phyloP scores from a whole-genome alignment of 2,113 vertebrate species.

The Cryptomyrus ogoouensis region DNA sequence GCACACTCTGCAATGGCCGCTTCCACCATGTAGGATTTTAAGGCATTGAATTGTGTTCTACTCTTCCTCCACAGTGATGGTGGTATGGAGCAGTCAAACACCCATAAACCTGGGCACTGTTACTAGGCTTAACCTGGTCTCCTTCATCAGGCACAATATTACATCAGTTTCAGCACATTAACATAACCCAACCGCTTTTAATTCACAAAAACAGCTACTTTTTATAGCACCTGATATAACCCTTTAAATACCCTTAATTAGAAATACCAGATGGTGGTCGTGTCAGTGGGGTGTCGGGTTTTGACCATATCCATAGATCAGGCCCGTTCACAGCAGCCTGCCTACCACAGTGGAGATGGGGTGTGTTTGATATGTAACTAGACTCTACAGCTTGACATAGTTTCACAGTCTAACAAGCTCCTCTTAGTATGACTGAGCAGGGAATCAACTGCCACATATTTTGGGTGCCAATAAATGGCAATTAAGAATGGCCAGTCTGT shows the following conservation, averaged over 20 bases:
- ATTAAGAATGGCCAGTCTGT: not conserved
- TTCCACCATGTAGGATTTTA: not conserved
- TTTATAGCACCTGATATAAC: not conserved
- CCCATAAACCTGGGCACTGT: not conserved
- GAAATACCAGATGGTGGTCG: not conserved
- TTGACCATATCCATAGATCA: not conserved
- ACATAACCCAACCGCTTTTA: not conserved
- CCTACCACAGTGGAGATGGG: not conserved
- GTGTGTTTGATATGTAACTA: not conserved
- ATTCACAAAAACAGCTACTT: not conserved
- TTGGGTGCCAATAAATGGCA: not conserved
- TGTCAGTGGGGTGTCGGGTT: not conserved
- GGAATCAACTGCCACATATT: not conserved
- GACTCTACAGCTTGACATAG: not conserved
- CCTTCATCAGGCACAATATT: not conserved
- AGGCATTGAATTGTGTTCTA: not conserved
- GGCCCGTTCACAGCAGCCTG: not conserved
- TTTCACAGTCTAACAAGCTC: not conserved
- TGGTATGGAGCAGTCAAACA: not conserved
- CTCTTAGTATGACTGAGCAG: not conserved
- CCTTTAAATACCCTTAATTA: not conserved
- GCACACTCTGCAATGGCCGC: not conserved
- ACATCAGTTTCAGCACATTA: not conserved
- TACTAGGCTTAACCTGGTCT: not conserved
- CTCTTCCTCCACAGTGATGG: not conserved